phyloP scores from a whole-genome alignment of 2,888 invertebrate species.

The Eudemis profundana region DNA sequence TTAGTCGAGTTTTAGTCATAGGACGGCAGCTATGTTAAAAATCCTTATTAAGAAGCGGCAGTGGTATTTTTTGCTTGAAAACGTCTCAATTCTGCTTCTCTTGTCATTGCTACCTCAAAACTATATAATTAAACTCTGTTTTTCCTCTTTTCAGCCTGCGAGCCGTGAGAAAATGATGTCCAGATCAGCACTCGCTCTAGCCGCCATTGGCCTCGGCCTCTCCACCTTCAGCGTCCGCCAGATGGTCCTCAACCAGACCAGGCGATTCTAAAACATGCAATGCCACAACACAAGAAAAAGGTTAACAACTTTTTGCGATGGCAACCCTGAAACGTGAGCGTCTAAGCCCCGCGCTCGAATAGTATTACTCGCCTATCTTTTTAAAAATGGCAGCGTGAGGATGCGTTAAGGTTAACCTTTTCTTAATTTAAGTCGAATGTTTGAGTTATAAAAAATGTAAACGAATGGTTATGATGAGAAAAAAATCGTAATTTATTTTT shows the following conservation, averaged over 20 bases:
- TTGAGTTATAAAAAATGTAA: slow-evolving; percentile 31
- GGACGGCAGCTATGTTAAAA: too few species aligned
- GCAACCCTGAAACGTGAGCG: slow-evolving; percentile 24
- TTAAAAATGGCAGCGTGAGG: slow-evolving; percentile 34
- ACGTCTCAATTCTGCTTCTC: too few species aligned
- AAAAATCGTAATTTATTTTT: slow-evolving; percentile 68
- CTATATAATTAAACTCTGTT: slow-evolving; percentile 21
- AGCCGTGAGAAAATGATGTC: slow-evolving; percentile 84
- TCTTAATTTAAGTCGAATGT: slow-evolving; percentile 30
- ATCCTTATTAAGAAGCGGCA: neutral
- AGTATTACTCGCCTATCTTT: slow-evolving; percentile 26
- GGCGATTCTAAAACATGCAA: slow-evolving; percentile 65
- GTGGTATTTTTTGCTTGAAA: too few species aligned
- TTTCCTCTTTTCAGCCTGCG: slow-evolving; percentile 73
- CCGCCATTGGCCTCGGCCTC: slow-evolving; percentile 85
- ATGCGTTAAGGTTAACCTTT: slow-evolving; percentile 41
- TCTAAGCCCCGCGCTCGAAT: neutral
- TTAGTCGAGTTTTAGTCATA: too few species aligned
- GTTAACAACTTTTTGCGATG: slow-evolving; percentile 33
- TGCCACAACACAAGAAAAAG: slow-evolving; percentile 26
- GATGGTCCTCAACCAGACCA: slow-evolving; percentile 81
- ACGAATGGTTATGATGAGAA: slow-evolving; percentile 51
- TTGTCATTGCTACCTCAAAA: too few species aligned
- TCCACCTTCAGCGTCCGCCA: slow-evolving; percentile 88
- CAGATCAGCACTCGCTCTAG: slow-evolving; percentile 84